Evolutionary conservation across 1,140 invertebrate species (phyloP).

Genomic region (Anthonomus grandis): DNA sequence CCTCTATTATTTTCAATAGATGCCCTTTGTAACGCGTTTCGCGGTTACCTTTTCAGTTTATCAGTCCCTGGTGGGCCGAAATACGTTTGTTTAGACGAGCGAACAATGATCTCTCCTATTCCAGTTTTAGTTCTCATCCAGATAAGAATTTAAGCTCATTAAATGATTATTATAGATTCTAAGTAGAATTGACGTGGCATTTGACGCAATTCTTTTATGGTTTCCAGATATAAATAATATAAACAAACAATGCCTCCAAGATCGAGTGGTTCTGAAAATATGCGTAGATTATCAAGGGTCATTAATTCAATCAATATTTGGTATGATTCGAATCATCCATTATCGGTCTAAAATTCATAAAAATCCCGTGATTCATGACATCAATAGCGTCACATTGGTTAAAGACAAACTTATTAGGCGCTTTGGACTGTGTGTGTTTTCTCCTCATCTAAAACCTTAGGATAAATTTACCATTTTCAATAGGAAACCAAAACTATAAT

Average conservation of each 20-base stretch:
- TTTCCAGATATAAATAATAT: no score
- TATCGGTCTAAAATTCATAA: no score
- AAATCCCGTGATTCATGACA: no score
- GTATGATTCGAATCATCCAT: no score
- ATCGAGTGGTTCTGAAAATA: no score
- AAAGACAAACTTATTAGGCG: not conserved
- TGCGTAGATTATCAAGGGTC: no score
- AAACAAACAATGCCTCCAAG: no score
- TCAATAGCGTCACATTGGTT: no score
- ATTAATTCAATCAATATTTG: no score
- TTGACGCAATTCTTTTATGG: not conserved
- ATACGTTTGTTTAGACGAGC: not conserved
- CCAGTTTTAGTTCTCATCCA: no score
- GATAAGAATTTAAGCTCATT: not conserved
- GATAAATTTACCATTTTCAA: not conserved
- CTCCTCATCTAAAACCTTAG: not conserved
- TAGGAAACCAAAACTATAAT: constrained; percentile 8
- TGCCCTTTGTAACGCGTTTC: constrained; percentile 2
- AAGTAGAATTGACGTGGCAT: not conserved
- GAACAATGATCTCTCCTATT: no score
- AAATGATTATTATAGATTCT: not conserved
- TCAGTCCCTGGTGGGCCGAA: not conserved
- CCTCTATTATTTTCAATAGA: constrained; percentile 4
- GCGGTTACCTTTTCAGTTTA: not conserved
- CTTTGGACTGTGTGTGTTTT: not conserved